These are phyloP conservation scores for Eubasilissa regina DNA, from an alignment of 1,140 invertebrate species.

Conservation along the genomic window DNA sequence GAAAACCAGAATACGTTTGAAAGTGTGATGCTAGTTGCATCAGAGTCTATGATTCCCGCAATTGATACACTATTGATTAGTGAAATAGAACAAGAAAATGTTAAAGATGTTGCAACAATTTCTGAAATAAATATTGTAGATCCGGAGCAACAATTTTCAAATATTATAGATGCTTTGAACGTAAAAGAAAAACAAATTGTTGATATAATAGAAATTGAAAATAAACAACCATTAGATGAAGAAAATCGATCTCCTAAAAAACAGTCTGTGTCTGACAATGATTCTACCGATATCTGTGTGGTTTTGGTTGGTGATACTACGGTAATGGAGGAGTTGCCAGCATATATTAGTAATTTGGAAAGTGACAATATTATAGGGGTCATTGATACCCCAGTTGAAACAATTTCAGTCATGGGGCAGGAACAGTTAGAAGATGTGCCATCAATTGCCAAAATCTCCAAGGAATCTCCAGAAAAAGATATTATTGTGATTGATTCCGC, in stretches of 20 bases:
- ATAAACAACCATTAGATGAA: no score
- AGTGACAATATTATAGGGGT: neutral
- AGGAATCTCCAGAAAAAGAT: no score
- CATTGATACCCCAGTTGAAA: no score
- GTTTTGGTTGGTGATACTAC: conserved; percentile 27
- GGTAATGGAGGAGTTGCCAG: conserved; percentile 18
- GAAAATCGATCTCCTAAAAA: no score
- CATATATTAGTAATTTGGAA: conserved; percentile 3
- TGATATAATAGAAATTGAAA: no score
- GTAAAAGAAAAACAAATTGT: no score
- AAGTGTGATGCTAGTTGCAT: neutral
- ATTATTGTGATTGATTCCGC: no score
- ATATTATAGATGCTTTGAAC: neutral
- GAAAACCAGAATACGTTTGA: neutral
- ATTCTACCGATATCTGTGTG: conserved; percentile 1
- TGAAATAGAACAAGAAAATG: conserved; percentile 19
- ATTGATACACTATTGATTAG: conserved; percentile 10
- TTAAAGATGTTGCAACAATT: neutral
- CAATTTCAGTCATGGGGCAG: no score
- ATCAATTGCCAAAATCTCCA: no score
- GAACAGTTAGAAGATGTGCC: no score
- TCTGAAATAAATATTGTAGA: neutral
- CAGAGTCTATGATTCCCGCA: conserved; percentile 9
- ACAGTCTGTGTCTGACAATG: neutral
- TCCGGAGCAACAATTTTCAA: neutral